phyloP scores from a whole-genome alignment of 2,113 vertebrate species.

The Shinisaurus crocodilurus region DNA sequence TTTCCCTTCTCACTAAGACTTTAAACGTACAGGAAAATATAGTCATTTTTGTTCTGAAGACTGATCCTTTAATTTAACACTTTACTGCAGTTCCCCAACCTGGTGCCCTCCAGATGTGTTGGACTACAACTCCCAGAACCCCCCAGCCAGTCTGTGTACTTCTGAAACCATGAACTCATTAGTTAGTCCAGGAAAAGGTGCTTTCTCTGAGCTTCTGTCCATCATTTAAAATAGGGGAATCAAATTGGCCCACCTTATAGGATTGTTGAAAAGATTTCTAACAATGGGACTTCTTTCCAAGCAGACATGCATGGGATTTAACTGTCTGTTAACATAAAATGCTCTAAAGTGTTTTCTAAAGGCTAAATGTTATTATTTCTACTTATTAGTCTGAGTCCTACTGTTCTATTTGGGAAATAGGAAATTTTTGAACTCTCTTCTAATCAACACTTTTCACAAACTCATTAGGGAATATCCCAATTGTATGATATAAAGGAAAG shows the following conservation, averaged over 20 bases:
- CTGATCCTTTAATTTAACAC: neutral
- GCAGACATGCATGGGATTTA: neutral
- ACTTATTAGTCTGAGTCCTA: neutral
- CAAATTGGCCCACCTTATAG: neutral
- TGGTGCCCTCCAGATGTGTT: too few relatives aligned
- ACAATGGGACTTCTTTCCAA: neutral
- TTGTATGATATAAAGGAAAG: slow-evolving; percentile 39
- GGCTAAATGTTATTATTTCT: neutral
- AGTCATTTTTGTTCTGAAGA: neutral
- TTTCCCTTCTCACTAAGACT: neutral
- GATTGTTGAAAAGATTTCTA: neutral
- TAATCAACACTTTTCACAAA: slow-evolving; percentile 17
- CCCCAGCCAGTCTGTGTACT: too few relatives aligned
- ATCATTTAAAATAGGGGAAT: neutral
- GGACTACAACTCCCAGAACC: too few relatives aligned
- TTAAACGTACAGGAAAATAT: neutral
- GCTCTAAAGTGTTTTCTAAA: neutral
- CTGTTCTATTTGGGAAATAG: neutral
- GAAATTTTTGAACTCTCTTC: neutral
- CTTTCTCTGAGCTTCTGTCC: neutral
- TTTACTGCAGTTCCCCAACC: too few relatives aligned
- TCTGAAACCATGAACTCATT: too few relatives aligned
- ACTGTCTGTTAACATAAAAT: neutral
- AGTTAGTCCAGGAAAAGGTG: neutral
- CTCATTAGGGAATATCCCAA: neutral